These are phyloP conservation scores for Scartelaos histophorus DNA, from an alignment of 2,113 vertebrate species.

Conservation along the genomic window DNA sequence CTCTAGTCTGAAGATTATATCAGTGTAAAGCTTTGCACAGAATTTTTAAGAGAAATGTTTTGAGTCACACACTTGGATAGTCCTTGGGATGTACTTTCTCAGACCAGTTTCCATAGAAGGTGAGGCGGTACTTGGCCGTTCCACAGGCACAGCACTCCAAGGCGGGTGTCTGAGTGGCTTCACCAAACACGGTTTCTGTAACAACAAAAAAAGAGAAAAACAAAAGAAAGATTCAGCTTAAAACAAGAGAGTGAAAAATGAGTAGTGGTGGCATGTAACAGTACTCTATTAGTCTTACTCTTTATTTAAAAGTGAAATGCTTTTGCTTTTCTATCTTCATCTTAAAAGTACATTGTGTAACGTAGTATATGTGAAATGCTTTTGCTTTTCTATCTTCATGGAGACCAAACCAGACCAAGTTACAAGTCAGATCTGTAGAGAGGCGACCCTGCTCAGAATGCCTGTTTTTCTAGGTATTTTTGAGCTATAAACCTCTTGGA, in stretches of 20 bases:
- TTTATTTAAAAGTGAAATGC: no score
- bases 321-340: no score
- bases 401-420: no score
- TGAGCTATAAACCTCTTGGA: no score
- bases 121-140: conserved; percentile 95
- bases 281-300: no score
- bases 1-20: not conserved
- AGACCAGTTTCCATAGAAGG: conserved; percentile 97
- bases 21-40: not conserved
- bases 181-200: conserved; percentile 78
- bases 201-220: conserved; percentile 6
- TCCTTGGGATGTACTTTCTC: conserved; percentile 95
- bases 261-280: no score
- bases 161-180: conserved; percentile 81
- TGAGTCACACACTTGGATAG: conserved; percentile 87
- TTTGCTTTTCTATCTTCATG: no score
- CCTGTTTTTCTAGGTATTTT: no score
- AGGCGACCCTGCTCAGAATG: no score
- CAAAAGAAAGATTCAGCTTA: not conserved
- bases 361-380: no score
- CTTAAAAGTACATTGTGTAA: no score
- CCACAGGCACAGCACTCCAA: conserved; percentile 94
- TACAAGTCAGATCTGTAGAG: no score
- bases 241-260: not conserved
- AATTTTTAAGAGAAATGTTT: not conserved